Conservation (phyloP, 2,797 vertebrate genomes). For the Gallinago solitaria region DNA sequence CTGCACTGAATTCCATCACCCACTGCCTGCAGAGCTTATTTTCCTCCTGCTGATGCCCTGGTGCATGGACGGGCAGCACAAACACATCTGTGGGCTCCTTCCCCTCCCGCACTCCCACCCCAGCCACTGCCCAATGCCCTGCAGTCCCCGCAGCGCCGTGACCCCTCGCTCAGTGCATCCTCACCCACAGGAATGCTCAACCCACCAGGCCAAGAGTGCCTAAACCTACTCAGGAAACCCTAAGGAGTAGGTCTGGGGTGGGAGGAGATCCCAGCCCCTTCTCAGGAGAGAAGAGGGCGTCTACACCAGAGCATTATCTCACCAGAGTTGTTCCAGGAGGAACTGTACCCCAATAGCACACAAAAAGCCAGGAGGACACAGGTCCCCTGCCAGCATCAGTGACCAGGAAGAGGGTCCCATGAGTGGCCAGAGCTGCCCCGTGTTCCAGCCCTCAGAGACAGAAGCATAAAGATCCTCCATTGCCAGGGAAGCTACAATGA, state of each 20-base stretch:
- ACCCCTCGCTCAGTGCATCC: not conserved
- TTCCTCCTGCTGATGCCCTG: not conserved
- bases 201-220: not conserved
- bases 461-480: not conserved
- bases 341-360: not conserved
- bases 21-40: fast-evolving
- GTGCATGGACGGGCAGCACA: not conserved
- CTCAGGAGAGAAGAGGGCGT: not conserved
- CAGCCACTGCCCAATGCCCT: fast-evolving
- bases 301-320: not conserved
- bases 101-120: fast-evolving
- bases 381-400: not conserved
- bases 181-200: fast-evolving
- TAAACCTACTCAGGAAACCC: not conserved
- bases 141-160: fast-evolving
- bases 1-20: not conserved
- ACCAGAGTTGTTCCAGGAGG: not conserved
- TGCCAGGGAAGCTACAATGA: not conserved
- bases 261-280: not conserved
- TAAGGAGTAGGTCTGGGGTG: not conserved
- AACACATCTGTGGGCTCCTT: not conserved
- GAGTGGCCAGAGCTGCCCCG: no score
- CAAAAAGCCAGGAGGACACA: not conserved
- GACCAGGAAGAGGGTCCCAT: not conserved
- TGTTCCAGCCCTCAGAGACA: not conserved